phyloP scores from a whole-genome alignment of 2,888 invertebrate species.

The Hypomecis punctinalis region DNA sequence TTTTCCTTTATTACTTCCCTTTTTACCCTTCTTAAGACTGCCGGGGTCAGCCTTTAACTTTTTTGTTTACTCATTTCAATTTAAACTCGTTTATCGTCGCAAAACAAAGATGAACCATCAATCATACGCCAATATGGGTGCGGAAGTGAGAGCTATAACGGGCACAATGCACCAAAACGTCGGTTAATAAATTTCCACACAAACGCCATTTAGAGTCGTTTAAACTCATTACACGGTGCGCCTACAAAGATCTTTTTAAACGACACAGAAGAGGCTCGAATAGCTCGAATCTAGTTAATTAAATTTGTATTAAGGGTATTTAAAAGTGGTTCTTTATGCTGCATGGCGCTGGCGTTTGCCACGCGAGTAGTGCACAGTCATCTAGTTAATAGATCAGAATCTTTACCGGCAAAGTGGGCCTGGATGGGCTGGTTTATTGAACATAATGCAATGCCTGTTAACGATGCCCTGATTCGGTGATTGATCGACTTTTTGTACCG shows the following conservation, averaged over 20 bases:
- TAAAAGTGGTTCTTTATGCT: conserved; percentile 76
- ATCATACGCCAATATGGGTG: conserved; percentile 64
- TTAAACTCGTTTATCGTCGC: conserved; percentile 18
- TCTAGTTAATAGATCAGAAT: conserved; percentile 81
- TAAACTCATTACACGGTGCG: conserved; percentile 80
- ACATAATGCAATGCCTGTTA: conserved; percentile 78
- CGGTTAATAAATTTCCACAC: conserved; percentile 77
- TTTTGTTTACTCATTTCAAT: conserved; percentile 15
- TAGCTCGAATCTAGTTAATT: conserved; percentile 78
- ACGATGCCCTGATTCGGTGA: conserved; percentile 80
- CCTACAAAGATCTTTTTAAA: conserved; percentile 77
- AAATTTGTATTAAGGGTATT: conserved; percentile 78
- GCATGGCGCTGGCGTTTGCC: conserved; percentile 79
- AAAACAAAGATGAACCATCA: conserved; percentile 62
- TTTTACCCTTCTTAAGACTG: neutral
- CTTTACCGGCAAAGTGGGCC: conserved; percentile 71
- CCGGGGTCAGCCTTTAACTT: neutral
- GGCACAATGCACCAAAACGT: conserved; percentile 69
- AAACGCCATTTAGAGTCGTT: conserved; percentile 72
- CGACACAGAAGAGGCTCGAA: conserved; percentile 70
- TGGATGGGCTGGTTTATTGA: conserved; percentile 75
- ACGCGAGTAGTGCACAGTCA: conserved; percentile 69
- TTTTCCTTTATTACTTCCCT: no score
- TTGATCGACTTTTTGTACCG: conserved; percentile 74
- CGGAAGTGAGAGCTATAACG: conserved; percentile 64